A percentile compares a stretch with the other conserved stretches of the same genome.
Conservation (phyloP, 1,140 invertebrate genomes). For the Anagrus nilaparvatae region DNA sequence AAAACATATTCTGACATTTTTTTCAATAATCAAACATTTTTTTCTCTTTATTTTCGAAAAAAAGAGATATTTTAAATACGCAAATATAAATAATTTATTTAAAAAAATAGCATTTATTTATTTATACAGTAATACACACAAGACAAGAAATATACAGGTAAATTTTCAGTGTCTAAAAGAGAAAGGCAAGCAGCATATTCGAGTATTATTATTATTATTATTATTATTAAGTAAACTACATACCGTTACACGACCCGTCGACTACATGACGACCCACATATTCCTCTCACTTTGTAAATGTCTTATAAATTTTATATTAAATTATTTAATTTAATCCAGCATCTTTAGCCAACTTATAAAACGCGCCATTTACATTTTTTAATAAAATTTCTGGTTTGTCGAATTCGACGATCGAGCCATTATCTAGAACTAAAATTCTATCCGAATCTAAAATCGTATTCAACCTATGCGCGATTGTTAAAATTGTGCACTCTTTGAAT, state of each 20-base stretch:
- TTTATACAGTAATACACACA: too few species aligned
- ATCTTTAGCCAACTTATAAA: slow-evolving; percentile 88
- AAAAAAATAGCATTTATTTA: too few species aligned
- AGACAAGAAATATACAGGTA: too few species aligned
- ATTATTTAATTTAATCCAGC: slow-evolving; percentile 52
- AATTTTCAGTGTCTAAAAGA: too few species aligned
- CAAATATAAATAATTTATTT: too few species aligned
- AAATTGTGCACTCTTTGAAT: slow-evolving; percentile 78
- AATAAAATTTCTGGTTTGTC: slow-evolving; percentile 66
- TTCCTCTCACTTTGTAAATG: slow-evolving; percentile 16
- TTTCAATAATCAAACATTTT: too few species aligned
- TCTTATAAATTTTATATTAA: too few species aligned
- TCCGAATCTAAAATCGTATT: slow-evolving; percentile 90
- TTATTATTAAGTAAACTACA: too few species aligned
- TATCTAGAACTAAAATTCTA: slow-evolving; percentile 83
- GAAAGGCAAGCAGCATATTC: slow-evolving; percentile 20
- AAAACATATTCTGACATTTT: too few species aligned
- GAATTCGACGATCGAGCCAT: slow-evolving; percentile 71
- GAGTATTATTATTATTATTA: too few species aligned
- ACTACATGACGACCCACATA: slow-evolving; percentile 35
- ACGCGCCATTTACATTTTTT: slow-evolving; percentile 64
- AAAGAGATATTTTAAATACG: too few species aligned
- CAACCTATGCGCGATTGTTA: slow-evolving; percentile 88
- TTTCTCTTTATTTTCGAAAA: too few species aligned
- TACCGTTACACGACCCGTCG: slow-evolving; percentile 40